Evolutionary conservation across 2,888 invertebrate genomes (phyloP).

Genomic region (Microctonus aethiopoides): DNA sequence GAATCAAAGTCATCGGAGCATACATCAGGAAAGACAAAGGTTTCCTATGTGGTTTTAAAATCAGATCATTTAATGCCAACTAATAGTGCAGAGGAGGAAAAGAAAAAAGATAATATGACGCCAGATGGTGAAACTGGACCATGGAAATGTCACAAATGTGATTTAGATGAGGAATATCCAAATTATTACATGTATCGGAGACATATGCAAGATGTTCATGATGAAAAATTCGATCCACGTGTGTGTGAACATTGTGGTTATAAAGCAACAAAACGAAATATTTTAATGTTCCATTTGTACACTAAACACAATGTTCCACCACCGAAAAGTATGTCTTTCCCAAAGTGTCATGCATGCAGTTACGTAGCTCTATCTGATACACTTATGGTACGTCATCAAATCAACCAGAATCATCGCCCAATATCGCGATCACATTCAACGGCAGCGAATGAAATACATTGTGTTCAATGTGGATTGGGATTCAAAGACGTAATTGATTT

Average conservation of each 20-base stretch:
- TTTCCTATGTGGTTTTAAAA: conserved; percentile 69
- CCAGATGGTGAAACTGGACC: conserved; percentile 74
- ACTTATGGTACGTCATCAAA: conserved; percentile 78
- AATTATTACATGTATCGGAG: conserved; percentile 83
- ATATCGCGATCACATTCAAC: conserved; percentile 40
- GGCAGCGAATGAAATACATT: conserved; percentile 50
- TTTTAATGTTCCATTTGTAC: conserved; percentile 82
- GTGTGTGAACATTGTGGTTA: conserved; percentile 89
- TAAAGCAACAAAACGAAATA: conserved; percentile 78
- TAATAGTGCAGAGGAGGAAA: conserved; percentile 42
- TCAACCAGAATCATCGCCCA: conserved; percentile 70
- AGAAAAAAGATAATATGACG: conserved; percentile 41
- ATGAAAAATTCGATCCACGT: conserved; percentile 79
- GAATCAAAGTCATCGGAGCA: conserved; percentile 60
- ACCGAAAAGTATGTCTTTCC: conserved; percentile 78
- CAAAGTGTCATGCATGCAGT: conserved; percentile 81
- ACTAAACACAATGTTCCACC: conserved; percentile 82
- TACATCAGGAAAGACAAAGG: conserved; percentile 61
- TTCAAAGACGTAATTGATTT: conserved; percentile 55
- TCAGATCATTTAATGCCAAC: conserved; percentile 61
- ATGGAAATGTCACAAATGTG: conserved; percentile 85
- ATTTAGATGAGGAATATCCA: conserved; percentile 72
- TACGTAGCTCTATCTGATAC: conserved; percentile 81
- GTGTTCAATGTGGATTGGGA: conserved; percentile 53
- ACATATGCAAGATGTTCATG: conserved; percentile 84